Evolutionary conservation across 1,140 invertebrate genomes (phyloP).

Genomic region (Cepaea nemoralis): DNA sequence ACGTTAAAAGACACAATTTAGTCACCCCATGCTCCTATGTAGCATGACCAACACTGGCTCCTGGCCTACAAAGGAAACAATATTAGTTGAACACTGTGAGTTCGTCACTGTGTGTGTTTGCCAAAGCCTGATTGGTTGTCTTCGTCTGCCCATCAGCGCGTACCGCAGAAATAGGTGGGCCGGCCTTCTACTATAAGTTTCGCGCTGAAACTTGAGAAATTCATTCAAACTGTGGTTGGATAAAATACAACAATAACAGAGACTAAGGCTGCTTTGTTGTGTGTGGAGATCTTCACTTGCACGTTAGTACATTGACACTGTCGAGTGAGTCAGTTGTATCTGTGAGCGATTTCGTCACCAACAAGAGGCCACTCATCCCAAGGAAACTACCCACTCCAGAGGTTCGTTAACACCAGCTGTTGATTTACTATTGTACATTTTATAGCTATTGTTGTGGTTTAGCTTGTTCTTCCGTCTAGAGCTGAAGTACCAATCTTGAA

Average conservation of each 20-base stretch:
- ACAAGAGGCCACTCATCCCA: neutral
- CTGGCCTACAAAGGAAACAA: no score
- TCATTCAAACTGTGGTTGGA: constrained; percentile 2
- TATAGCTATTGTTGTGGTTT: no score
- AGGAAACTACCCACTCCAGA: no score
- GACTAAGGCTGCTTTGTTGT: neutral
- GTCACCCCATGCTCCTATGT: no score
- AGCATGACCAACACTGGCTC: no score
- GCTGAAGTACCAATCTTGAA: no score
- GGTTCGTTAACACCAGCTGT: no score
- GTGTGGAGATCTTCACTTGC: neutral
- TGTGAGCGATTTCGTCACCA: neutral
- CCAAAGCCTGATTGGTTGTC: no score
- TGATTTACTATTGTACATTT: no score
- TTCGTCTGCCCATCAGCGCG: neutral
- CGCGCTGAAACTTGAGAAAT: neutral
- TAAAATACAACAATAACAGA: neutral
- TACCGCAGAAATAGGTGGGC: neutral
- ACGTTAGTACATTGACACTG: neutral
- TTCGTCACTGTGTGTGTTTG: no score
- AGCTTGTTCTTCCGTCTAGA: no score
- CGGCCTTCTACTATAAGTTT: neutral
- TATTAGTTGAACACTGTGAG: no score
- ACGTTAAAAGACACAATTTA: neutral
- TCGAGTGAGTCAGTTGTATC: neutral